Evolutionary conservation across 64 coral and sea anemone species (phyloP), one percentile per base, ranked within the genome.

Genomic region (Montipora foliosa): DNA sequence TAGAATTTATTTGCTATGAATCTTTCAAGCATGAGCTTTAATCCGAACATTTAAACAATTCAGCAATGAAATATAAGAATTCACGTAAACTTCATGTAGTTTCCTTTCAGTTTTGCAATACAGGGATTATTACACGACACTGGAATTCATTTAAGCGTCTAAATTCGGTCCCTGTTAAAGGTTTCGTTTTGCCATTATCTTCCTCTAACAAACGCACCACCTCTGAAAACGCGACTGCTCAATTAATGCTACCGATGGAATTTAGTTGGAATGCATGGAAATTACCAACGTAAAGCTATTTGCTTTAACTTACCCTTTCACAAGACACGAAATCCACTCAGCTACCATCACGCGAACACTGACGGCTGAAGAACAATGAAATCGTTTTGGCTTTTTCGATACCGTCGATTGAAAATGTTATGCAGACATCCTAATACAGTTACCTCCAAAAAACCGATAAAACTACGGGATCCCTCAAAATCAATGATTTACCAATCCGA

Each of bases 321-420:
- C 75, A 9, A 95, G 76, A 66, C 94, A 87, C 58, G 89, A 62
- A 16, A 95, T 95, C 94, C 94, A 95, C 15, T 95, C 94, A 14
- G 82, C 88, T 4, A 87, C 94, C 94, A 95, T 95, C 11, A 15
- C 61, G 14, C 4, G 61, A 64, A 64, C 13, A 64, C 14, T 64
- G 11, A 57, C 53, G 37, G 37, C 3, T 64, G 52, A 55, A 55
- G 15, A 67, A 0, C 10, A 9, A 67, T 13, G 62, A 9, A 67
- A 9, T 17, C 4, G 12, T 14, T 12, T 14, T 67, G 52, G 10
- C 81, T 46, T 58, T 66, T 9, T 67, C 60, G 14, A 5, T 13
- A 14, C 25, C 9, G 58, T 8, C 15, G 81, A 17, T 83, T 83
- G 49, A 4, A 55, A 17, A 67, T 29, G 12, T 67, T 67, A 17